Base-by-base conservation (phyloP, 2,113 vertebrate species). In the Chamaea fasciata region DNA sequence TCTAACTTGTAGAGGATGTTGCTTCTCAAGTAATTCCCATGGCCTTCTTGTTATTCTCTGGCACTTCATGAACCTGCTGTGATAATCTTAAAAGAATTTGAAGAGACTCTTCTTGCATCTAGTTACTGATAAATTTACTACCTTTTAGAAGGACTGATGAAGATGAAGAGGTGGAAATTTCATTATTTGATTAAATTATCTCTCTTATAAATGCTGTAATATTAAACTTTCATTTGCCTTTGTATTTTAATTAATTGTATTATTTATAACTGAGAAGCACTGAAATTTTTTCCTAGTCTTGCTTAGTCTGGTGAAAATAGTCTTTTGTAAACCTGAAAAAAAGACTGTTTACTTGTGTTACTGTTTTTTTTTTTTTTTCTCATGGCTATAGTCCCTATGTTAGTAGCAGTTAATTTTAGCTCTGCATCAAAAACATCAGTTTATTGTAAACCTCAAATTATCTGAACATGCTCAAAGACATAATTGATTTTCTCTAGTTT, bases 401-500 rank as follows among this genome's bases (percentile, higher is more conserved):
- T 41, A n/a, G 39, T 73, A 60, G 13, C 28, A 57, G 44, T 33
- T 86, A 53, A 83, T 89, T 83, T 82, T 63, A 81, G 75, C 24
- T 75, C 17, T 56, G 9, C 3, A 24, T 15, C 15, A 82, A 56
- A 77, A 62, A 0, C 7, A 68, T 14, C 18, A 50, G 22, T 53
- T 73, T 15, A 15, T 37, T 70, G 35, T 20, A 92, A 81, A 37
- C 13, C 20, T 74, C 27, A 70, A 75, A 89, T 91, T 67, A 74
- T 47, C 21, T 26, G 39, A 53, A 60, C 30, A 19, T 1, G 1
- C 21, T 60, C 0, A 1, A 44, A 10, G 15, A 78, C 27, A 52
- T 44, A 74, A 78, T 60, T 0, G 0, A 67, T 89, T 93, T 89
- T 91, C 15, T 75, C 22, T 64, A 60, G 27, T 91, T 91, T 89